phyloP scores from a whole-genome alignment of 2,113 vertebrate genomes.

The Protomyctophum bolini region DNA sequence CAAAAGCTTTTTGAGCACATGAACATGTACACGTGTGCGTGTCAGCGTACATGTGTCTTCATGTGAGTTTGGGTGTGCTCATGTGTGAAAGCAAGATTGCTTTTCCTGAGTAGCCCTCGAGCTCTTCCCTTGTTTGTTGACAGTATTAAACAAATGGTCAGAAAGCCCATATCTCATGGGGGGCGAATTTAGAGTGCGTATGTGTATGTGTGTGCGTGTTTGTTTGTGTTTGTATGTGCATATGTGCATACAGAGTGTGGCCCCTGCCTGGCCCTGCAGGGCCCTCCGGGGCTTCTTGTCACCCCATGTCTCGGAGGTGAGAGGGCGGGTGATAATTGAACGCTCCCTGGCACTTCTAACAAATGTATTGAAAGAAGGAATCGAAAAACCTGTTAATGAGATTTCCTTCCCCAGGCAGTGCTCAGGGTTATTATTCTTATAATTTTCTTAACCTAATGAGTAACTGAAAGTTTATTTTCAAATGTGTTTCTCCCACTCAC shows the following conservation, averaged over 20 bases:
- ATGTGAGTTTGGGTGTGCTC: constrained; percentile 32
- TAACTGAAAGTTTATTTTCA: constrained; percentile 72
- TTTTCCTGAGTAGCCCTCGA: constrained; percentile 54
- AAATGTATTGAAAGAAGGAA: constrained; percentile 77
- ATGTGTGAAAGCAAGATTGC: constrained; percentile 38
- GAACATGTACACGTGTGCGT: constrained; percentile 24
- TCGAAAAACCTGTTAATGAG: constrained; percentile 81
- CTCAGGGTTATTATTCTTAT: constrained; percentile 73
- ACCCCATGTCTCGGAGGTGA: constrained; percentile 72
- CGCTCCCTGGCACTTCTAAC: constrained; percentile 71
- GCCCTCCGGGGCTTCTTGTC: constrained; percentile 65
- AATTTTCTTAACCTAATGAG: constrained; percentile 78
- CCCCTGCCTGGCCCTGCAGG: constrained; percentile 55
- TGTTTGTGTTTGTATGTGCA: constrained; percentile 9
- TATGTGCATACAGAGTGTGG: background rate
- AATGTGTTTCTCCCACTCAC: constrained; percentile 54
- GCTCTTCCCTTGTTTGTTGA: constrained; percentile 67
- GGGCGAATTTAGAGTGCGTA: constrained; percentile 16
- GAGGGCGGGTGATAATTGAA: constrained; percentile 77
- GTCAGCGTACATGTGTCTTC: constrained; percentile 21
- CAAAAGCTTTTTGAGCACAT: constrained; percentile 5
- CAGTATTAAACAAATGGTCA: constrained; percentile 73
- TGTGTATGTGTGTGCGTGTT: constrained; percentile 12
- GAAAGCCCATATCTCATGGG: constrained; percentile 58
- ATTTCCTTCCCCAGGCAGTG: constrained; percentile 69